Percentiles rank a stretch among this genome's conserved stretches.
phyloP scores from a whole-genome alignment of 2,113 vertebrate genomes.

The Aythya baeri region DNA sequence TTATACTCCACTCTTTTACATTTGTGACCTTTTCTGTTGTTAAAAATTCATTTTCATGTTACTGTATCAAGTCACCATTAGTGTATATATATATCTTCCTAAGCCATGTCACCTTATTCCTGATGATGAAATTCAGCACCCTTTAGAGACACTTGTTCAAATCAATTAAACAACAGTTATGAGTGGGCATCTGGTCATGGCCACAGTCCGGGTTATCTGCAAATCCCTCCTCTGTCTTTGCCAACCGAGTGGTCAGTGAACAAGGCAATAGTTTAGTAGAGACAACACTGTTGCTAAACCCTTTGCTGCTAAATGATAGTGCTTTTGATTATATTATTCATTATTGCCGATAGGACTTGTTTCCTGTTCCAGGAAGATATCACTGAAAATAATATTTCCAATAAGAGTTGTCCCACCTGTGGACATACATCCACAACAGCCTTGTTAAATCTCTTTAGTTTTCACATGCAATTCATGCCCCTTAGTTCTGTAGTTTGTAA shows the following conservation, averaged over 20 bases:
- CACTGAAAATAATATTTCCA: neutral
- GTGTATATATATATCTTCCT: neutral
- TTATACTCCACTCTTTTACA: neutral
- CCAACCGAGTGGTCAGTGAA: neutral
- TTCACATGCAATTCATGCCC: neutral
- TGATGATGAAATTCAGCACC: neutral
- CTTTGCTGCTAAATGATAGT: neutral
- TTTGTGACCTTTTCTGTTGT: neutral
- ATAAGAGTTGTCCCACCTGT: neutral
- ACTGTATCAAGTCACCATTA: neutral
- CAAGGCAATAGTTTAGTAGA: neutral
- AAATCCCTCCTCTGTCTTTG: neutral
- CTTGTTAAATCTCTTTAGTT: neutral
- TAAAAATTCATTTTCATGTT: neutral
- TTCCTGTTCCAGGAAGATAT: neutral
- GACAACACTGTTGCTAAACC: neutral
- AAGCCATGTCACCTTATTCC: neutral
- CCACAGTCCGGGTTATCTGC: neutral
- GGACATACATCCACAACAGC: neutral
- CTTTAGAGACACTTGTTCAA: neutral
- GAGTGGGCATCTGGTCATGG: neutral
- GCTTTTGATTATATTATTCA: neutral
- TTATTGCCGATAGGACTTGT: neutral
- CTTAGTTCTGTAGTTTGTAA: neutral
- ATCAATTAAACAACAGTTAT: neutral